phyloP scores from a whole-genome alignment of 2,113 vertebrate species.

The Pantherophis guttatus region DNA sequence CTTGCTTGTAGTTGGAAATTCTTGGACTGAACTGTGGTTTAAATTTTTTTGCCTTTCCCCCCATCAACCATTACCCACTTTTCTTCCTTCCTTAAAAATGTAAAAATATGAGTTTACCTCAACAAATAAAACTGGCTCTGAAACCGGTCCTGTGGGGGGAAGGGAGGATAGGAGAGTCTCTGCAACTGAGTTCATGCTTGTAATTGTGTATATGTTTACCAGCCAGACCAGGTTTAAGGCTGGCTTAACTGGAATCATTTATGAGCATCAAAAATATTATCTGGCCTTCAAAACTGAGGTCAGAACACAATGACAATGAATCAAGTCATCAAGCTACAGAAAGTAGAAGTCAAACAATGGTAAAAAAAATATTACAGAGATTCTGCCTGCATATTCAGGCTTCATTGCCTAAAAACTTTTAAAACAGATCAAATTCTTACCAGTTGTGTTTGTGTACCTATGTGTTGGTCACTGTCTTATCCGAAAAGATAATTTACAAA shows the following conservation, averaged over 20 bases:
- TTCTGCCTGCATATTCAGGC: neutral
- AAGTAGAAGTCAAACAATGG: neutral
- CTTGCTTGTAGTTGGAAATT: neutral
- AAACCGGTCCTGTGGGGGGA: constrained; percentile 42
- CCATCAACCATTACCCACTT: neutral
- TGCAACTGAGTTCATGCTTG: constrained; percentile 14
- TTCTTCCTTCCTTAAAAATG: neutral
- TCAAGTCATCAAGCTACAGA: neutral
- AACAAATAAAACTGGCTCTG: constrained; percentile 24
- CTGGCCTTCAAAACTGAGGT: constrained; percentile 38
- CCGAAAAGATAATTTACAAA: neutral
- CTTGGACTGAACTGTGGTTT: constrained; percentile 25
- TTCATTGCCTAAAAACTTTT: neutral
- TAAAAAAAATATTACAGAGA: neutral
- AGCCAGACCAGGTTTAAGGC: constrained; percentile 39
- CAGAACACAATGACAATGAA: neutral
- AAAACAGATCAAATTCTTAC: neutral
- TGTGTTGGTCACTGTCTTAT: neutral
- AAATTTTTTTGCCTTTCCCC: neutral
- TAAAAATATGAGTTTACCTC: neutral
- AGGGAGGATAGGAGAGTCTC: neutral
- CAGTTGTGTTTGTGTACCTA: neutral
- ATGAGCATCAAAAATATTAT: constrained; percentile 9
- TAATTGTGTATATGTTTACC: neutral
- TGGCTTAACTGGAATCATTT: constrained; percentile 32